These are phyloP conservation scores for Acronicta leporina DNA, from an alignment of 2,888 invertebrate genomes.

Conservation along the genomic window DNA sequence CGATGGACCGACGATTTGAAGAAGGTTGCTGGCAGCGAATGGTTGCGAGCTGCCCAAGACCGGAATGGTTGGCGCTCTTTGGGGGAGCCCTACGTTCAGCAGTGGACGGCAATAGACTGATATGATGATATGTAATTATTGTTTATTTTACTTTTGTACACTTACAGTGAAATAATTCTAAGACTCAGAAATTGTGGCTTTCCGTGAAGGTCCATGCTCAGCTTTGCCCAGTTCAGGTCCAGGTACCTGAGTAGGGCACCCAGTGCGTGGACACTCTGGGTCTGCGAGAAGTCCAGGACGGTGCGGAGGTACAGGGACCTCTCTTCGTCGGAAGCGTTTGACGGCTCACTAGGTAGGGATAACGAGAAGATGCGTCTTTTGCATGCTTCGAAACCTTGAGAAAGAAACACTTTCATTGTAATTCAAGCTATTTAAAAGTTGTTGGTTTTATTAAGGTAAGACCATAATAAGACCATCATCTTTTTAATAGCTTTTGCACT, in stretches of 20 bases:
- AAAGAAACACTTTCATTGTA: background rate
- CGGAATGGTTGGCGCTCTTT: no score
- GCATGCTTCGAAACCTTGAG: constrained; percentile 88
- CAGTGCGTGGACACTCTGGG: constrained; percentile 91
- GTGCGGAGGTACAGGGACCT: constrained; percentile 90
- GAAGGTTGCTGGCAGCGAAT: no score
- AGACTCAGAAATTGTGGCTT: constrained; percentile 87
- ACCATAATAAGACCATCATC: no score
- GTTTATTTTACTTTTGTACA: no score
- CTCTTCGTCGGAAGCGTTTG: constrained; percentile 85
- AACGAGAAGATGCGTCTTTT: constrained; percentile 87
- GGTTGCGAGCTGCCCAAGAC: no score
- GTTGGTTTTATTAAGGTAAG: no score
- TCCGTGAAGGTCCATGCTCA: constrained; percentile 84
- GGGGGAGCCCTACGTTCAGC: no score
- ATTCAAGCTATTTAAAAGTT: no score
- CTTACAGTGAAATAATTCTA: constrained; percentile 90
- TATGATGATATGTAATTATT: no score
- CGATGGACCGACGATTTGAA: no score
- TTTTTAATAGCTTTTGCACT: no score
- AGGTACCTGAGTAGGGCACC: constrained; percentile 93
- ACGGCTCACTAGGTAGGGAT: constrained; percentile 87
- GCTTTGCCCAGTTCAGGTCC: constrained; percentile 90
- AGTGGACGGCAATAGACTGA: no score
- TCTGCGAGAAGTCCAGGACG: constrained; percentile 90